Conservation (phyloP, 1,140 invertebrate genomes). For the Microplitis mediator region DNA sequence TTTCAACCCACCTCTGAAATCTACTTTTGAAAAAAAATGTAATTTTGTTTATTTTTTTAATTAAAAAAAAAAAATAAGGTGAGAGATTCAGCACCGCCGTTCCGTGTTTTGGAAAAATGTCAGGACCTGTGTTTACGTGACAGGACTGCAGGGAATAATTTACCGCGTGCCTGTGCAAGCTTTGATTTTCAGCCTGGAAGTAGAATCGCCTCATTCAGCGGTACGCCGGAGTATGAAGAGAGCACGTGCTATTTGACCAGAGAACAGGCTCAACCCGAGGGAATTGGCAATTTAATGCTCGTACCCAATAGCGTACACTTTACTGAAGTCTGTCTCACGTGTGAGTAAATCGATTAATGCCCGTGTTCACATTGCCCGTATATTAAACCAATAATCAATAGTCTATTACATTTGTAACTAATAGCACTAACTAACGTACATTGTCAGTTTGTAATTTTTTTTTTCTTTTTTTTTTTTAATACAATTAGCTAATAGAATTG, state of each 20-base stretch:
- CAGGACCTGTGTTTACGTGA: constrained; percentile 85
- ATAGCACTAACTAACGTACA: background rate
- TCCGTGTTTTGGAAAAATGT: constrained; percentile 84
- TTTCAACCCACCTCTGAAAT: no score
- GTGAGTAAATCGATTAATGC: constrained; percentile 65
- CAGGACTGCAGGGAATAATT: constrained; percentile 77
- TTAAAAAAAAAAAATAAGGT: constrained; percentile 58
- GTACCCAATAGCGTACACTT: constrained; percentile 87
- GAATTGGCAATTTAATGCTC: constrained; percentile 82
- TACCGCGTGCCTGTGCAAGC: constrained; percentile 80
- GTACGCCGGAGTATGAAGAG: constrained; percentile 85
- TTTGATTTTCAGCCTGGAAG: constrained; percentile 90
- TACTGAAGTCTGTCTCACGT: constrained; percentile 86
- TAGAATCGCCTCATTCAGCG: constrained; percentile 79
- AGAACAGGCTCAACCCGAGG: constrained; percentile 83
- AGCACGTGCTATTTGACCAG: constrained; percentile 87
- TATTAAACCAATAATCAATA: background rate
- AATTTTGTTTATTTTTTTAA: background rate
- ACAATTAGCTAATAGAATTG: constrained; percentile 77
- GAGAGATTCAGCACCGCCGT: constrained; percentile 79
- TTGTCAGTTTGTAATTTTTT: no score
- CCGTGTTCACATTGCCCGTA: background rate
- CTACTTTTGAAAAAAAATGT: background rate
- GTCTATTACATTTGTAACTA: background rate
- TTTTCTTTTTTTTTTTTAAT: constrained; percentile 3